phyloP scores from a whole-genome alignment of 2,797 vertebrate genomes.

The Scolopax bukidnonensis region DNA sequence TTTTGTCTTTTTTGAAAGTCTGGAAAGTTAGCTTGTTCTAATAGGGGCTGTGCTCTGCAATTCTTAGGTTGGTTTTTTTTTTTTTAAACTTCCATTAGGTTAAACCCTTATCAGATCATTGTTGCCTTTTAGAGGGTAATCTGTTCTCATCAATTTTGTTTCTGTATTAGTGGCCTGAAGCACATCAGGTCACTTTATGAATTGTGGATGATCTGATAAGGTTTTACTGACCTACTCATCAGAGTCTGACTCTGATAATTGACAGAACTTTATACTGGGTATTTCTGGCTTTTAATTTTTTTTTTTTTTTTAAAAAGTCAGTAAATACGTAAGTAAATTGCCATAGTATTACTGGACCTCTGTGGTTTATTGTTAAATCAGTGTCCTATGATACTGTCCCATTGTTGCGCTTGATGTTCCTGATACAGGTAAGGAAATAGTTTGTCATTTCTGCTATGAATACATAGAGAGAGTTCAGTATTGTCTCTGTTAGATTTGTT shows the following conservation, averaged over 20 bases:
- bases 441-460: constrained; percentile 73
- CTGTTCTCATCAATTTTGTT: constrained; percentile 69
- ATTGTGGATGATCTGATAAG: constrained; percentile 79
- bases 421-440: constrained; percentile 92
- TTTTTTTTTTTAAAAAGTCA: constrained; percentile 70
- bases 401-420: constrained; percentile 84
- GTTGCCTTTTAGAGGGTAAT: constrained; percentile 66
- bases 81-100: constrained; percentile 61
- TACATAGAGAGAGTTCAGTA: constrained; percentile 73
- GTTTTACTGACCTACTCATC: constrained; percentile 76
- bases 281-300: constrained; percentile 75
- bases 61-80: constrained; percentile 57
- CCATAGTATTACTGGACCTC: constrained; percentile 79
- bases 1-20: constrained; percentile 80
- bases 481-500: constrained; percentile 80
- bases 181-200: constrained; percentile 64
- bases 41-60: constrained; percentile 86
- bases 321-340: constrained; percentile 75
- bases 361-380: constrained; percentile 79
- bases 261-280: constrained; percentile 74
- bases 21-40: constrained; percentile 84
- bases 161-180: constrained; percentile 68
- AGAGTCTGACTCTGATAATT: constrained; percentile 78
- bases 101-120: constrained; percentile 83
- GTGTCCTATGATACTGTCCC: constrained; percentile 79